Conservation (phyloP, 2,797 vertebrate species). For the Poeciliopsis infans region DNA sequence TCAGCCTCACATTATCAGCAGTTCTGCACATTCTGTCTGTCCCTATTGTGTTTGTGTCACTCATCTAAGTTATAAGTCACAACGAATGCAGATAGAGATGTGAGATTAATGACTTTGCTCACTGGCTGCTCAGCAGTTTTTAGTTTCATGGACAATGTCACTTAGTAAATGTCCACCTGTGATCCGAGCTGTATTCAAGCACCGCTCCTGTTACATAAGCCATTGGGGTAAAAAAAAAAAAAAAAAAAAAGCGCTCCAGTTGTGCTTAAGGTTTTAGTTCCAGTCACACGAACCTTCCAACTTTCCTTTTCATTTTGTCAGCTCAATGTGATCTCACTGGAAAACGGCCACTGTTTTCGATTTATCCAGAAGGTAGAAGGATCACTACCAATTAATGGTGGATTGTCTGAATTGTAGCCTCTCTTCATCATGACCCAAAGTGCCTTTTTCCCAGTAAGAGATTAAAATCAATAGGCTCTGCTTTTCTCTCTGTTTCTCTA, state of each 20-base stretch:
- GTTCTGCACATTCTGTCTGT: slow-evolving; percentile 28
- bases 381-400: slow-evolving; percentile 36
- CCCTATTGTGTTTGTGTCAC: slow-evolving; percentile 35
- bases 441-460: slow-evolving; percentile 28
- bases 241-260: background rate
- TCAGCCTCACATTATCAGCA: slow-evolving; percentile 50
- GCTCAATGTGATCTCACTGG: slow-evolving; percentile 10
- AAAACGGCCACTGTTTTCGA: slow-evolving; percentile 5
- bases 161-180: slow-evolving; percentile 50
- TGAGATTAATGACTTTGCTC: slow-evolving; percentile 51
- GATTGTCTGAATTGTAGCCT: slow-evolving; percentile 20
- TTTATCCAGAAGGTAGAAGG: slow-evolving; percentile 4
- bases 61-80: slow-evolving; percentile 23
- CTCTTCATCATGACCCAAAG: slow-evolving; percentile 31
- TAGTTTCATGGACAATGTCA: slow-evolving; percentile 53
- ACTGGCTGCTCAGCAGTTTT: slow-evolving; percentile 33
- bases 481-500: slow-evolving; percentile 29
- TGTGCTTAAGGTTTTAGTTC: slow-evolving; percentile 15
- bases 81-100: slow-evolving; percentile 32
- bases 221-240: background rate
- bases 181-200: slow-evolving; percentile 52
- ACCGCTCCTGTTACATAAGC: slow-evolving; percentile 52
- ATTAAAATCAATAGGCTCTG: slow-evolving; percentile 34
- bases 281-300: slow-evolving; percentile 22
- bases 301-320: slow-evolving; percentile 33